phyloP scores from a whole-genome alignment of 2,888 invertebrate species.

The Cabera pusaria region DNA sequence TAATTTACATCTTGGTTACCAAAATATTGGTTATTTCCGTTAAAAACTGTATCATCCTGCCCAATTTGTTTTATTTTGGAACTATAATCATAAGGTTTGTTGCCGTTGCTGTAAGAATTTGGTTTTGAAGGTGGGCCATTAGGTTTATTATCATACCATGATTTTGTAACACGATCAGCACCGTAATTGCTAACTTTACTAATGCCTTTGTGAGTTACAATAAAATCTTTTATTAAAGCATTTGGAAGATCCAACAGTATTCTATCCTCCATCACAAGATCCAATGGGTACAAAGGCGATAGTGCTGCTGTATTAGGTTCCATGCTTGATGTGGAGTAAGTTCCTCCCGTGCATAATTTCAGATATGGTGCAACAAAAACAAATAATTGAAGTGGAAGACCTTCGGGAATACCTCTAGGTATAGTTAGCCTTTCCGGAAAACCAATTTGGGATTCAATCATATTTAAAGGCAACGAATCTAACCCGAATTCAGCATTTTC shows the following conservation, averaged over 20 bases:
- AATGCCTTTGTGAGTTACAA: slow-evolving; percentile 57
- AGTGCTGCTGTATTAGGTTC: slow-evolving; percentile 65
- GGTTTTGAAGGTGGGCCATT: slow-evolving; percentile 38
- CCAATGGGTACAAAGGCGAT: slow-evolving; percentile 89
- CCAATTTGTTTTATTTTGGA: slow-evolving; percentile 31
- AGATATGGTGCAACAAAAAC: slow-evolving; percentile 84
- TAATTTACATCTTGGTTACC: slow-evolving; percentile 2
- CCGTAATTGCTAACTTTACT: slow-evolving; percentile 40
- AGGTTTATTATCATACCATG: slow-evolving; percentile 37
- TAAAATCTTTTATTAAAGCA: slow-evolving; percentile 58
- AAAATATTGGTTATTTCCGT: neutral
- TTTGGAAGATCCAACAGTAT: slow-evolving; percentile 64
- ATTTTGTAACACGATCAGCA: slow-evolving; percentile 38
- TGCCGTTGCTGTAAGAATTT: slow-evolving; percentile 28
- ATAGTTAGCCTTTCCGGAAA: slow-evolving; percentile 87
- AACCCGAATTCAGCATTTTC: slow-evolving; percentile 81
- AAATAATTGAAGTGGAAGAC: slow-evolving; percentile 85
- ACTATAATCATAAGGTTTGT: slow-evolving; percentile 34
- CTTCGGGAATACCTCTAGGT: slow-evolving; percentile 87
- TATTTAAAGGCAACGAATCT: slow-evolving; percentile 74
- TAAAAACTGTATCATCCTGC: neutral
- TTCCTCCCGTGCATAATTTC: slow-evolving; percentile 46
- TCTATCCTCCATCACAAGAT: slow-evolving; percentile 83
- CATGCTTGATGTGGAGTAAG: slow-evolving; percentile 59
- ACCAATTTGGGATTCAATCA: slow-evolving; percentile 79